Conservation (phyloP, 2,888 invertebrate species). For the Synergus itoensis region DNA sequence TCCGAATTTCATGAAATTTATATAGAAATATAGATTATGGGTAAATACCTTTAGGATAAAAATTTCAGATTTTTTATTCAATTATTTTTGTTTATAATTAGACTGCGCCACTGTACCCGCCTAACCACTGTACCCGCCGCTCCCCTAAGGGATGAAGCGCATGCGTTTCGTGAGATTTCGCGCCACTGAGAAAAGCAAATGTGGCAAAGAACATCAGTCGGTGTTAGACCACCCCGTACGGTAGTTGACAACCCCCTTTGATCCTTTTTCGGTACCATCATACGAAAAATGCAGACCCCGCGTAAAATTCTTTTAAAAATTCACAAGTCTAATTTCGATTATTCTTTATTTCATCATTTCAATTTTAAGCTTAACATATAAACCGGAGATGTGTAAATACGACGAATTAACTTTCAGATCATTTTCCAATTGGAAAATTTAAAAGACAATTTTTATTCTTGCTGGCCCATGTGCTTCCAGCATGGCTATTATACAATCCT, state of each 20-base stretch:
- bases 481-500: conserved; percentile 88
- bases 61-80: too few relatives aligned
- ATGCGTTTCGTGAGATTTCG: conserved; percentile 58
- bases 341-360: neutral
- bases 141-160: conserved; percentile 53
- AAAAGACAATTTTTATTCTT: conserved; percentile 42
- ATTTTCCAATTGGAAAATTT: conserved; percentile 28
- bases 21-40: too few relatives aligned
- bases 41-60: too few relatives aligned
- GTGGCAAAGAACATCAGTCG: conserved; percentile 58
- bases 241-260: conserved; percentile 40
- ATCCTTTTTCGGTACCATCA: neutral
- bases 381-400: neutral
- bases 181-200: conserved; percentile 51
- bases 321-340: neutral
- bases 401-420: conserved; percentile 44
- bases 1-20: too few relatives aligned
- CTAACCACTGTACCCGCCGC: too few relatives aligned
- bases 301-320: neutral
- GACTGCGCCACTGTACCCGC: too few relatives aligned
- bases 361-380: neutral
- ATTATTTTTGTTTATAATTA: too few relatives aligned
- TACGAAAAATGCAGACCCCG: neutral
- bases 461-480: conserved; percentile 58
- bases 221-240: conserved; percentile 56